phyloP scores from a whole-genome alignment of 2,888 invertebrate genomes.

The Melanophora roralis region DNA sequence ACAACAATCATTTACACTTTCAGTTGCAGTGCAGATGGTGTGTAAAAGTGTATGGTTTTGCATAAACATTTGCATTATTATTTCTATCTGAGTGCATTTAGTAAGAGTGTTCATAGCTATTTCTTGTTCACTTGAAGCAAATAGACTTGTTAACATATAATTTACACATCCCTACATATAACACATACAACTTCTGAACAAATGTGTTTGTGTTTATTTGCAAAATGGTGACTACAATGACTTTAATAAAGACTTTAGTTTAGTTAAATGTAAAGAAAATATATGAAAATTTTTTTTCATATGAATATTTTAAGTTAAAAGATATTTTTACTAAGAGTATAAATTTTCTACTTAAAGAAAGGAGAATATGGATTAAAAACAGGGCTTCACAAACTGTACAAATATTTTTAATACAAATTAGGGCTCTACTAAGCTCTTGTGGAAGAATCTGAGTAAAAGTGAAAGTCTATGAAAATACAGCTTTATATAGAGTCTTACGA shows the following conservation, averaged over 20 bases:
- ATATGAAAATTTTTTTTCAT: not conserved
- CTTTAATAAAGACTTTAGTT: not conserved
- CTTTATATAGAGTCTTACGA: too few relatives aligned
- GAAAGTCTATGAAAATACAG: too few relatives aligned
- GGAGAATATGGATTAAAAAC: too few relatives aligned
- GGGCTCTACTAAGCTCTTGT: too few relatives aligned
- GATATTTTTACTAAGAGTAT: not conserved
- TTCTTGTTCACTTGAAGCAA: not conserved
- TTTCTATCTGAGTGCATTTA: slow-evolving; percentile 54
- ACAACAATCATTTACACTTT: slow-evolving; percentile 28
- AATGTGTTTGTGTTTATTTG: not conserved
- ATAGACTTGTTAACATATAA: not conserved
- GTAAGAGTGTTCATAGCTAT: too few relatives aligned
- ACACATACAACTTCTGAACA: not conserved
- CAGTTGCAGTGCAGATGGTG: slow-evolving; percentile 4
- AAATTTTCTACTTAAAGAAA: too few relatives aligned
- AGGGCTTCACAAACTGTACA: too few relatives aligned
- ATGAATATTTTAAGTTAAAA: not conserved
- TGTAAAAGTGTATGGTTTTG: slow-evolving; percentile 1
- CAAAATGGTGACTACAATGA: not conserved
- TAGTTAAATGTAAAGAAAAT: not conserved
- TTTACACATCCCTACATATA: not conserved
- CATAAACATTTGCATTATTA: slow-evolving; percentile 49
- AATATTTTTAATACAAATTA: too few relatives aligned
- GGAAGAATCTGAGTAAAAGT: too few relatives aligned